Base-by-base conservation (phyloP, 2,113 vertebrate species). In the Oxyruncus cristatus region DNA sequence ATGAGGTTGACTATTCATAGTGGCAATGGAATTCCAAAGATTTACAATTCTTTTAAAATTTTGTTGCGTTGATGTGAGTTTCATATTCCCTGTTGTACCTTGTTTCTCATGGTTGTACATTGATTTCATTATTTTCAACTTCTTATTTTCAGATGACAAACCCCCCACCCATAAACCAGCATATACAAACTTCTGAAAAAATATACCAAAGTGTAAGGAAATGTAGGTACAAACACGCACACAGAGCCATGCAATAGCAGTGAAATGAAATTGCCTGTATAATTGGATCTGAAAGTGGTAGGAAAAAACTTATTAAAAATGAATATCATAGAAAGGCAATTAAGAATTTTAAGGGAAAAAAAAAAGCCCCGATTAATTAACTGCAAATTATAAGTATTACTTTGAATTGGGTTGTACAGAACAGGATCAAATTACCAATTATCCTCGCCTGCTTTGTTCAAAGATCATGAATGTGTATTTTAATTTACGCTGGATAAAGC, bases 381-480 rank as follows among this genome's bases (percentile, higher is more conserved):
- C 92, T 91, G 33, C 87, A 95, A 95, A 92, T 94, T 89, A 73
- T 79, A 88, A 97, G 93, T 88, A 97, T 92, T 87, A 79, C 88
- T 95, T 82, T 42, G 90, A 94, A 93, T 79, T 58, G 71, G 16
- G 4, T 81, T 82, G 30, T 71, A 71, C 59, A 85, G 80, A 87
- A 53, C 30, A 72, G 67, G 30, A 65, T 59, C 50, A 70, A 71
- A 84, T 92, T 93, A 94, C 70, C 90, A 85, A 92, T 89, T 93
- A 89, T 84, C 63, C 74, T 50, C 75, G 71, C 76, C 84, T 11
- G 41, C 88, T 63, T 53, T 89, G 93, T 80, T 94, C 62, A 72
- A 92, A 93, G 91, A 95, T 86, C 66, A 95, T 75, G 92, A 92
- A 89, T 67, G 75, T 84, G 92, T 91, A 80, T 95, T 96, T 82